A percentile compares a stretch with the other conserved stretches of the same genome.
Evolutionary conservation across 1,140 invertebrate species (phyloP).

Genomic region (Campoletis sonorensis): DNA sequence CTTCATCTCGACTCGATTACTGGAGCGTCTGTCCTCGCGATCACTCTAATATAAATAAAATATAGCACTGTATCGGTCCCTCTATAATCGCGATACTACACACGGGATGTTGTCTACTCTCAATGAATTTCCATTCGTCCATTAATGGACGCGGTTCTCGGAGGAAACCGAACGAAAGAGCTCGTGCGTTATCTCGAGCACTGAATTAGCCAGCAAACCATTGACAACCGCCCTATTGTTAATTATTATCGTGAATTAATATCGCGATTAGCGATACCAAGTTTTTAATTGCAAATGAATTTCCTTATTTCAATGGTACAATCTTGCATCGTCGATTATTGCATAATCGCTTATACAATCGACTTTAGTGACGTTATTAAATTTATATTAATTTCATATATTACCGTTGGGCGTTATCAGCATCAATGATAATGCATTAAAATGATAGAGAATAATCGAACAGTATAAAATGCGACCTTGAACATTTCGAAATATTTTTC

Average conservation of each 20-base stretch:
- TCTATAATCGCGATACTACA: constrained; percentile 1
- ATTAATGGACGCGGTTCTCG: background rate
- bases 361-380: too few relatives aligned
- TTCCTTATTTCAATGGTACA: too few relatives aligned
- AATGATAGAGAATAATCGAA: too few relatives aligned
- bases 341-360: too few relatives aligned
- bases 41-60: background rate
- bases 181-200: background rate
- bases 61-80: background rate
- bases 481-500: too few relatives aligned
- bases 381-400: too few relatives aligned
- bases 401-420: too few relatives aligned
- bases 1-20: constrained; percentile 3
- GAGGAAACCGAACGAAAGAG: background rate
- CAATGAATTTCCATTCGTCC: background rate
- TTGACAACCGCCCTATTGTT: background rate
- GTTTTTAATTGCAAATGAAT: background rate
- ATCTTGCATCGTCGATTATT: too few relatives aligned
- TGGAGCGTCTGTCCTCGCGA: background rate
- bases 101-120: background rate
- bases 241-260: background rate
- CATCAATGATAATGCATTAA: too few relatives aligned
- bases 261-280: background rate
- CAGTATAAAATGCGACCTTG: too few relatives aligned
- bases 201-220: background rate